These are phyloP conservation scores for Mellilla xanthometata DNA, from an alignment of 2,888 invertebrate species.

Conservation along the genomic window DNA sequence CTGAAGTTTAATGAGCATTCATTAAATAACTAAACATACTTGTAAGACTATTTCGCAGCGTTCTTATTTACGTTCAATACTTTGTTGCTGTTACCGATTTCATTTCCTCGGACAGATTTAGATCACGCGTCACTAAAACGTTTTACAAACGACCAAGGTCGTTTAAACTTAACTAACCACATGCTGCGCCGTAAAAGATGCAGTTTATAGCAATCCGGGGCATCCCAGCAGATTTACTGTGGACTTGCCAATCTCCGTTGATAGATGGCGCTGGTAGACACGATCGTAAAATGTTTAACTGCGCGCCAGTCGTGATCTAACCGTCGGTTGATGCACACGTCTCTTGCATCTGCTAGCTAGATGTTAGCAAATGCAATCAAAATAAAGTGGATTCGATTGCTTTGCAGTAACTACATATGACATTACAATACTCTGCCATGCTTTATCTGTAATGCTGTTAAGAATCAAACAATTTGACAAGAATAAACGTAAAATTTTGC, in stretches of 20 bases:
- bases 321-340: constrained; percentile 39
- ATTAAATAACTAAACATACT: too few species aligned
- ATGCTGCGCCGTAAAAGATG: constrained; percentile 64
- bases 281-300: constrained; percentile 65
- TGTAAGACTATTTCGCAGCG: too few species aligned
- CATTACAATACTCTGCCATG: too few species aligned
- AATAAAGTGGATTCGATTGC: too few species aligned
- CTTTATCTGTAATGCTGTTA: too few species aligned
- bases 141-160: constrained; percentile 56
- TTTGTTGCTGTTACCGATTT: neutral
- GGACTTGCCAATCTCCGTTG: constrained; percentile 63
- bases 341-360: constrained; percentile 4
- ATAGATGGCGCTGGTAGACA: constrained; percentile 66
- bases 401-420: too few species aligned
- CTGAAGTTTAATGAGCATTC: too few species aligned
- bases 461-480: too few species aligned
- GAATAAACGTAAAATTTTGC: too few species aligned
- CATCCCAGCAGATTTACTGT: constrained; percentile 50
- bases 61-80: too few species aligned
- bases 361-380: neutral
- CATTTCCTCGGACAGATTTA: constrained; percentile 5
- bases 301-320: constrained; percentile 46
- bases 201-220: constrained; percentile 46
- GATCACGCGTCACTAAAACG: constrained; percentile 40
- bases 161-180: constrained; percentile 69